A percentile compares a stretch with the other conserved stretches of the same genome.
phyloP scores from a whole-genome alignment of 2,113 vertebrate genomes.

The Apus apus region DNA sequence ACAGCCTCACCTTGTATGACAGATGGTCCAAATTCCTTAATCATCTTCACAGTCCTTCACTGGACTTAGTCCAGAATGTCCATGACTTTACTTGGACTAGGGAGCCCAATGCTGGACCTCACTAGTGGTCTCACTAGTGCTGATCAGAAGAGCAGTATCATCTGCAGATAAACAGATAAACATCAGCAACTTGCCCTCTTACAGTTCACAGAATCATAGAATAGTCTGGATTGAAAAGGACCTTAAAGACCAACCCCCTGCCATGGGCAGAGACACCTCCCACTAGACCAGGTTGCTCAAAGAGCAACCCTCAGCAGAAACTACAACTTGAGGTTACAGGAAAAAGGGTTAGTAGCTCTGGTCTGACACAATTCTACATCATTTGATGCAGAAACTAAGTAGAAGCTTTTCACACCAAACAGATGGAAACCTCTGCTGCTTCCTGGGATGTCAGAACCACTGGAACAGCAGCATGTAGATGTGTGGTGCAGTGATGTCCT shows the following conservation, averaged over 20 bases:
- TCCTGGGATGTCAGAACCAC: background rate
- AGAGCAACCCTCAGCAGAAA: background rate
- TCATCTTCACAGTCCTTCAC: background rate
- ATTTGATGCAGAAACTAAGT: background rate
- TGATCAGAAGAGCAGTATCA: background rate
- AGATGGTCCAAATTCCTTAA: background rate
- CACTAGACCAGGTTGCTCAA: background rate
- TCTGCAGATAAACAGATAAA: background rate
- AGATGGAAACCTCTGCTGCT: rapidly evolving
- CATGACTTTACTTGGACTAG: background rate
- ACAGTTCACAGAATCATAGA: too few relatives aligned
- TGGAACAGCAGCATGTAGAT: background rate
- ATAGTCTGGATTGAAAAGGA: too few relatives aligned
- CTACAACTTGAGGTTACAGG: background rate
- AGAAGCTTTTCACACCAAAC: background rate
- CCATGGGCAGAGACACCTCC: too few relatives aligned
- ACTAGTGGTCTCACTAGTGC: background rate
- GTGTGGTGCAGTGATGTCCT: rapidly evolving
- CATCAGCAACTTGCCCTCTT: background rate
- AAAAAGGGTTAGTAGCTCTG: background rate
- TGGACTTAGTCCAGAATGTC: background rate
- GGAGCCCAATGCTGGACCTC: background rate
- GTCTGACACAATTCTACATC: background rate
- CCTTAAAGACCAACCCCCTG: too few relatives aligned
- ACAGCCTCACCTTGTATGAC: too few relatives aligned